phyloP scores from a whole-genome alignment of 35 echinoderm and acorn worm species.

The Lytechinus pictus region DNA sequence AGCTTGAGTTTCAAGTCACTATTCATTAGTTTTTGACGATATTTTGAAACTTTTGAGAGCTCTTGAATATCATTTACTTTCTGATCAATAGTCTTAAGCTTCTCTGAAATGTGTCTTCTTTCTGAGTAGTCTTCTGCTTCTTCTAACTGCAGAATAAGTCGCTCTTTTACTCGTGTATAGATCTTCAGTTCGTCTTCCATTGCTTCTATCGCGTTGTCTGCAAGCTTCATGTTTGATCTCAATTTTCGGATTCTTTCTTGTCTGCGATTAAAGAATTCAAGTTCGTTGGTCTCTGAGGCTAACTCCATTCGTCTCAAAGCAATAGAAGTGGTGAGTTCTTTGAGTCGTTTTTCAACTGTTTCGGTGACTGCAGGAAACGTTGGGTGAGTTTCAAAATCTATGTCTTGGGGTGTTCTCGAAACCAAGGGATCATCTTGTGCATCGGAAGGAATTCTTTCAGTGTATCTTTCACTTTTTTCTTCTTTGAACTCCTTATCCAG shows the following conservation, averaged over 20 bases:
- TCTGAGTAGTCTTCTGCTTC: background rate
- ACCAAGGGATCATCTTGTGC: background rate
- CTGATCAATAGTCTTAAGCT: slow-evolving; percentile 41
- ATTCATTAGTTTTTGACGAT: slow-evolving; percentile 45
- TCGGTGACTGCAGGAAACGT: slow-evolving; percentile 18
- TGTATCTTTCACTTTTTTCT: background rate
- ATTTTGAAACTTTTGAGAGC: slow-evolving; percentile 27
- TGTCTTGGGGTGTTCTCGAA: background rate
- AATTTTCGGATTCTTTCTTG: slow-evolving; percentile 23
- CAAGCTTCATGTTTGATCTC: background rate
- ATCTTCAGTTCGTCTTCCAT: slow-evolving; percentile 8
- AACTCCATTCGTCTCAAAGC: background rate
- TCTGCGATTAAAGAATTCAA: slow-evolving; percentile 2
- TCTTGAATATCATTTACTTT: slow-evolving; percentile 40
- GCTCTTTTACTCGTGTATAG: slow-evolving; percentile 12
- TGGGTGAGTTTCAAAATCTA: background rate
- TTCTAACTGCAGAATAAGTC: slow-evolving; percentile 7
- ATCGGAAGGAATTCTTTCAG: background rate
- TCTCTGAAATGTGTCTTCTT: background rate
- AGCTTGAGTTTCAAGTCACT: slow-evolving; percentile 52
- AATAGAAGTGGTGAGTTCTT: slow-evolving; percentile 25
- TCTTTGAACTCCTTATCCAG: background rate
- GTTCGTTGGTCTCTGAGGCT: slow-evolving; percentile 18
- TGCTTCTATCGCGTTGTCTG: slow-evolving; percentile 26
- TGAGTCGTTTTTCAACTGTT: background rate